These are phyloP conservation scores for Chaetogeoica ovagalla DNA, from an alignment of 2,888 invertebrate genomes.

Conservation along the genomic window DNA sequence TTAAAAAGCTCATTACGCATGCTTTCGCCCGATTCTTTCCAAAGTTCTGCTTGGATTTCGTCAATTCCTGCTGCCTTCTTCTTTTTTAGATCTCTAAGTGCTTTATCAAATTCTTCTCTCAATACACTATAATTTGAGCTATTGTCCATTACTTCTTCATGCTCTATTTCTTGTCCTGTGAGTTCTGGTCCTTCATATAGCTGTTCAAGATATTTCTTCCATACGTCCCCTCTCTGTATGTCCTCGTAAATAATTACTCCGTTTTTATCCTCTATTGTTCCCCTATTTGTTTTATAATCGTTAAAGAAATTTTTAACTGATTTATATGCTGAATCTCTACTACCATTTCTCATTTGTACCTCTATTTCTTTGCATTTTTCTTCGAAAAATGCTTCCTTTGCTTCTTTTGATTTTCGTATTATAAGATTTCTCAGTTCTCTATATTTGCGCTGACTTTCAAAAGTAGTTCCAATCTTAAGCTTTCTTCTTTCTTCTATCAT, in stretches of 20 bases:
- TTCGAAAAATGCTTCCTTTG: slow-evolving; percentile 38
- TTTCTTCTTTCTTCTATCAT: slow-evolving; percentile 44
- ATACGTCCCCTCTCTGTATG: slow-evolving; percentile 6
- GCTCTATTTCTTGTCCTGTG: too few species aligned
- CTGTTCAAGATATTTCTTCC: slow-evolving; percentile 24
- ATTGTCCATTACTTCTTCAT: slow-evolving; percentile 22
- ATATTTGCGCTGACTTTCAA: slow-evolving; percentile 13
- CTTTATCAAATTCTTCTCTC: too few species aligned
- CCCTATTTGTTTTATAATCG: slow-evolving; percentile 10
- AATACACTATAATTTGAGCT: slow-evolving; percentile 7
- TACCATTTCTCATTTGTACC: slow-evolving; percentile 7
- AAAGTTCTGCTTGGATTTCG: too few species aligned
- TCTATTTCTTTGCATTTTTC: slow-evolving; percentile 35
- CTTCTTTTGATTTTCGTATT: slow-evolving; percentile 47
- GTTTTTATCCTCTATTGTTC: slow-evolving; percentile 11
- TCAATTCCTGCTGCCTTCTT: too few species aligned
- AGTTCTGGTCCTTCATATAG: slow-evolving; percentile 37
- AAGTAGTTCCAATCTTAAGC: slow-evolving; percentile 25
- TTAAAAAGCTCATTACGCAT: slow-evolving; percentile 14
- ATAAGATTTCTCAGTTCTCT: slow-evolving; percentile 42
- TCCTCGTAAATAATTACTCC: too few species aligned
- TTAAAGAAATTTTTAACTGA: slow-evolving; percentile 24
- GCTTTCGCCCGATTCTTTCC: too few species aligned
- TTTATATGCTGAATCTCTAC: slow-evolving; percentile 17
- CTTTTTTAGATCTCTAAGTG: too few species aligned